These are phyloP conservation scores for Adrianichthys oophorus DNA, from an alignment of 2,797 vertebrate genomes.

Conservation along the genomic window DNA sequence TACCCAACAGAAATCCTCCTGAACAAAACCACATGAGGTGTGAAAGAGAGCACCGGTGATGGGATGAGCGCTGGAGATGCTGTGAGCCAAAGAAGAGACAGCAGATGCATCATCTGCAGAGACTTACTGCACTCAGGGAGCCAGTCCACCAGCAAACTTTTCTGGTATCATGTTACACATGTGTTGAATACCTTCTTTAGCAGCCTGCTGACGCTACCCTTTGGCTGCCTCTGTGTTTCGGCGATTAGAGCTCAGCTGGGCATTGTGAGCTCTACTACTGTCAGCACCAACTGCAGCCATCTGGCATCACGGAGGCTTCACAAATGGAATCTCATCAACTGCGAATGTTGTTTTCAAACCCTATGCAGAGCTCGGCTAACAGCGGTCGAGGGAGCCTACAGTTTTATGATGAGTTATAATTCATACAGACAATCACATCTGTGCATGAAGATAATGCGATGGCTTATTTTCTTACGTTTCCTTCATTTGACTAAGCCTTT, in stretches of 20 bases:
- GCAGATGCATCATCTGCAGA: conserved; percentile 53
- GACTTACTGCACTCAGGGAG: conserved; percentile 37
- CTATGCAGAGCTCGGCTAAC: conserved; percentile 2
- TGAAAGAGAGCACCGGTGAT: conserved; percentile 30
- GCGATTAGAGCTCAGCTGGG: conserved; percentile 52
- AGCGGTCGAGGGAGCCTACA: conserved; percentile 5
- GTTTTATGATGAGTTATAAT: conserved; percentile 41
- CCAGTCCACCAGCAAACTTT: conserved; percentile 27
- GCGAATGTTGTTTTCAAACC: conserved; percentile 15
- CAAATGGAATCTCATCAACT: conserved; percentile 26
- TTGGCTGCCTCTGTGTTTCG: conserved; percentile 32
- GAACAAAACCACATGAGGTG: conserved; percentile 33
- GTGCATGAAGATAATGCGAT: conserved; percentile 13
- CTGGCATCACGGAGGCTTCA: conserved; percentile 38
- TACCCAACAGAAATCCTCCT: conserved; percentile 14
- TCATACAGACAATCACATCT: conserved; percentile 31
- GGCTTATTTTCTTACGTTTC: conserved; percentile 8
- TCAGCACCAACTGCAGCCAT: conserved; percentile 34
- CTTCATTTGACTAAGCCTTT: neutral
- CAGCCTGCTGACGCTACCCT: conserved; percentile 28
- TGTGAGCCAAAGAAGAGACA: conserved; percentile 37
- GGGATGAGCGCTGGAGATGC: conserved; percentile 26
- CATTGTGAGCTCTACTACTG: conserved; percentile 25
- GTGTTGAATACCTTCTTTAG: conserved; percentile 34
- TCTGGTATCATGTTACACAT: conserved; percentile 39